Evolutionary conservation across 2,113 vertebrate species (phyloP).

Genomic region (Hippocampus zosterae): DNA sequence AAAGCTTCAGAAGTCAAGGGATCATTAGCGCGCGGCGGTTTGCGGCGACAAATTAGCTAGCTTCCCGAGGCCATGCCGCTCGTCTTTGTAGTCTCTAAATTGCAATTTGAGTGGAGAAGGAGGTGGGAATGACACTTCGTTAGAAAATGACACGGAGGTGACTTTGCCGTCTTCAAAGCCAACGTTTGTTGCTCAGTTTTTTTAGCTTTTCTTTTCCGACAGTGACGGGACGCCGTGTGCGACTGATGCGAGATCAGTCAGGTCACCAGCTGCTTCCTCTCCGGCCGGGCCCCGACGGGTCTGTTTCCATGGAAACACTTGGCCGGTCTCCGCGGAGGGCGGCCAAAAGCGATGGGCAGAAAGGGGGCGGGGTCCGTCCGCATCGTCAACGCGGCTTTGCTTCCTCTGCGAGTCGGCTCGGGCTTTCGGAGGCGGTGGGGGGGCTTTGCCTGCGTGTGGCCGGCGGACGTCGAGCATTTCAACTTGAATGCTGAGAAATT

Average conservation of each 20-base stretch:
- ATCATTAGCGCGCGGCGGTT: background rate
- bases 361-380: background rate
- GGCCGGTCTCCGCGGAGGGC: slow-evolving; percentile 41
- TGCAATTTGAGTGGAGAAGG: background rate
- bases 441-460: too few species aligned
- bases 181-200: background rate
- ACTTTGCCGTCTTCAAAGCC: background rate
- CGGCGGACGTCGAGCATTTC: too few species aligned
- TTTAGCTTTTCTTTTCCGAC: slow-evolving; percentile 20
- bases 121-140: background rate
- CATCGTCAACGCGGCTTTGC: slow-evolving; percentile 40
- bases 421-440: background rate
- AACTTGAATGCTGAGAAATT: too few species aligned
- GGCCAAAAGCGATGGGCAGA: slow-evolving; percentile 40
- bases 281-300: slow-evolving; percentile 49
- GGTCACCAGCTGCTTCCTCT: slow-evolving; percentile 65
- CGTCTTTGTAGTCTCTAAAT: background rate
- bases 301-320: slow-evolving; percentile 69
- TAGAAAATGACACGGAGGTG: background rate
- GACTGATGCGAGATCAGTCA: slow-evolving; percentile 59
- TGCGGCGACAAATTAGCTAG: background rate
- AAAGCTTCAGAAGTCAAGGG: background rate
- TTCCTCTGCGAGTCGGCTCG: background rate
- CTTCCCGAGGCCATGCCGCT: background rate
- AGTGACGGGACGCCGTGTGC: slow-evolving; percentile 33